phyloP scores from a whole-genome alignment of 2,797 vertebrate genomes.

The Pteronotus mesoamericanus region DNA sequence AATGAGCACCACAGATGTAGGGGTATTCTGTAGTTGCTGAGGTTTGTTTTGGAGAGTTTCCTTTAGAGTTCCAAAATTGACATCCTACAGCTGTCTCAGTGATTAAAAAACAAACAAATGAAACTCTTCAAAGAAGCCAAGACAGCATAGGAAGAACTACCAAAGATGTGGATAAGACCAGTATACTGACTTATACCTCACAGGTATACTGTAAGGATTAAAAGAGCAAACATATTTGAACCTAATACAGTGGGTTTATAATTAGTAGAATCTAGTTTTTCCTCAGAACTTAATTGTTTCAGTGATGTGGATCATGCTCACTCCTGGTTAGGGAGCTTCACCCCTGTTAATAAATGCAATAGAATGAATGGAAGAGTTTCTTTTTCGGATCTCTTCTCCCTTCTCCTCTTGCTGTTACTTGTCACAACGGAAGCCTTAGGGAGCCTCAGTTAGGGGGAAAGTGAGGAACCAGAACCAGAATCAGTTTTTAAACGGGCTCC shows the following conservation, averaged over 20 bases:
- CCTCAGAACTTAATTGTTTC: background rate
- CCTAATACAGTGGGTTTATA: background rate
- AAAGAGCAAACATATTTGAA: background rate
- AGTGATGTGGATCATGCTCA: background rate
- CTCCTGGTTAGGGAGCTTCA: background rate
- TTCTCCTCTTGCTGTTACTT: background rate
- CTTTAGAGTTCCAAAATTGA: background rate
- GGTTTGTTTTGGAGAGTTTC: conserved; percentile 33
- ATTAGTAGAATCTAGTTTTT: background rate
- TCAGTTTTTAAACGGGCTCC: background rate
- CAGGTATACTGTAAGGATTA: background rate
- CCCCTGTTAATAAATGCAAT: background rate
- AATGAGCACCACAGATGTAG: background rate
- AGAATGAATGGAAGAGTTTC: background rate
- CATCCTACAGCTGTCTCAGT: background rate
- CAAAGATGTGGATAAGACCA: background rate
- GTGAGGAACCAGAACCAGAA: background rate
- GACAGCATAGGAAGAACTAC: background rate
- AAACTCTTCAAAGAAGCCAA: background rate
- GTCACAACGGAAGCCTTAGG: background rate
- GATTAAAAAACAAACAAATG: background rate
- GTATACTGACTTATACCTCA: background rate
- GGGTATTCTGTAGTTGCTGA: background rate
- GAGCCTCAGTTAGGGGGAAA: background rate
- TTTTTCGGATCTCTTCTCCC: background rate